Percentiles rank a stretch among this genome's conserved stretches.
These are phyloP conservation scores for Agrochola macilenta DNA, from an alignment of 2,888 invertebrate genomes.

Conservation along the genomic window DNA sequence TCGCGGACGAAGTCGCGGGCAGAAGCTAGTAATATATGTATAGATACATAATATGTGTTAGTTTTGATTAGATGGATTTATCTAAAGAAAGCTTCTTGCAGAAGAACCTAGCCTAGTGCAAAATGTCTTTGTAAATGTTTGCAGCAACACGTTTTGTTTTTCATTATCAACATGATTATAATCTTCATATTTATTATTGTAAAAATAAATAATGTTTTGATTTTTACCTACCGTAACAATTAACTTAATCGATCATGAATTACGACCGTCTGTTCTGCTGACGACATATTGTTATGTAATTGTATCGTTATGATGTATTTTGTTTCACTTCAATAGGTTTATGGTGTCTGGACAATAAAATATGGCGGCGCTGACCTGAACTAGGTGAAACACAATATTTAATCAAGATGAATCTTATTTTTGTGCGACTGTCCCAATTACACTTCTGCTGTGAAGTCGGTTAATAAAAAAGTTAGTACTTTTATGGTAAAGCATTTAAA, in stretches of 20 bases:
- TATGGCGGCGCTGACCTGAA: background rate
- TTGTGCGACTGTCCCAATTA: too few species aligned
- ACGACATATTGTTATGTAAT: constrained; percentile 44
- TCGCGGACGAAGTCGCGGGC: too few species aligned
- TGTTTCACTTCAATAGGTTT: constrained; percentile 38
- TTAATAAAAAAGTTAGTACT: background rate
- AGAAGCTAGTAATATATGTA: too few species aligned
- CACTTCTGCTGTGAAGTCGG: background rate
- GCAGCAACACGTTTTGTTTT: too few species aligned
- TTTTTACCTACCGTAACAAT: background rate
- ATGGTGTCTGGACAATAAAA: constrained; percentile 46
- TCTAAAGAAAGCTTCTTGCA: too few species aligned
- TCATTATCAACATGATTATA: too few species aligned
- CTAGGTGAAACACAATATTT: constrained; percentile 13
- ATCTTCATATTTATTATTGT: background rate
- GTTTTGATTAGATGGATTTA: too few species aligned
- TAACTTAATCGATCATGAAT: constrained; percentile 32
- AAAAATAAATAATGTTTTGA: background rate
- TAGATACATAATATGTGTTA: too few species aligned
- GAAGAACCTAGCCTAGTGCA: too few species aligned
- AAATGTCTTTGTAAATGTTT: background rate
- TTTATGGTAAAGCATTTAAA: background rate
- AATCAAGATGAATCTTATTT: background rate
- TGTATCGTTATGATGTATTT: constrained; percentile 34
- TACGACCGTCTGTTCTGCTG: constrained; percentile 50